Base-by-base conservation (phyloP, 2,888 invertebrate species). In the Crematogaster levior region DNA sequence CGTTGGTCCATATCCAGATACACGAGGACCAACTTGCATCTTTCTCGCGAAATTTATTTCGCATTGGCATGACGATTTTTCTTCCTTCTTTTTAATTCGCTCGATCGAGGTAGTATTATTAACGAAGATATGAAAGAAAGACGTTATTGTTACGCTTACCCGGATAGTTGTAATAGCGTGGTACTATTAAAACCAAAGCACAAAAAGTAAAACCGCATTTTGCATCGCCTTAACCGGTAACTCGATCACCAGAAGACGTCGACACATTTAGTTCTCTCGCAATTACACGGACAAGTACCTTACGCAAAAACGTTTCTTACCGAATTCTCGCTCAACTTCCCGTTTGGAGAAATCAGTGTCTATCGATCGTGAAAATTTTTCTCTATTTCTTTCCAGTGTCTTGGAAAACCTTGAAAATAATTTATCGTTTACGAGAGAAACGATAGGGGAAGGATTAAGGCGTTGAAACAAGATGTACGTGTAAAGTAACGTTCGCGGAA, bases 191-290 rank as follows among this genome's bases (percentile, higher is more conserved):
- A 56, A 46, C 43, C 43, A 30, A 46, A 46, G 56, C 18, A 1
- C 34, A 79, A 24, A 56, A 79, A 79, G 70, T n/a, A 18, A 46
- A 56, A 51, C 43, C 56, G 40, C 66, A 92, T 90, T 91, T 91
- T 88, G 90, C 91, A 92, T 90, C 85, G 87, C 93, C 93, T 92
- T 93, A 93, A 92, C 88, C 83, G 93, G 93, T 89, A 93, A 93
- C 93, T 91, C 89, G 93, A 91, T 90, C 88, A 89, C 90, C 85
- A 85, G 90, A 91, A 89, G 80, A 70, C 77, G 77, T 89, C 87
- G 72, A 85, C 84, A 81, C 85, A 27, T 65, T 70, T 43, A 77
- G 61, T 56, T 43, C 73, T n/a, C n/a, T 61, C 40, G 40, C 43
- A n/a, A n/a, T 58, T 60, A 37, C 24, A 81, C 63, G 53, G 79